These are phyloP conservation scores for Athetis lepigone DNA, from an alignment of 2,888 invertebrate genomes.

Conservation along the genomic window DNA sequence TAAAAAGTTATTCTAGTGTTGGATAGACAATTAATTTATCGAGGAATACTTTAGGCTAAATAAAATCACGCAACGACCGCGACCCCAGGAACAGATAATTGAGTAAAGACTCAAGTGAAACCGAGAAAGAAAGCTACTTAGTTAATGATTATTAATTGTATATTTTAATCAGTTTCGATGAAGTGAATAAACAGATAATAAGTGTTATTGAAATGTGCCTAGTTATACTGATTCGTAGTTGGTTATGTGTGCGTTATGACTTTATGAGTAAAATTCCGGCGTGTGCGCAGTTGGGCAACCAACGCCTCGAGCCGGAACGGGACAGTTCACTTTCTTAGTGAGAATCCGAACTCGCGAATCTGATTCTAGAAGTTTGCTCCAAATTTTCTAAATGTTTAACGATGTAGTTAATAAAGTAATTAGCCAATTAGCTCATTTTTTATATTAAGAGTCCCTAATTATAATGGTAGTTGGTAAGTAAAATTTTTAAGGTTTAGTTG, in stretches of 20 bases:
- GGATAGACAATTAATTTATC: no score
- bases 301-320: constrained; percentile 76
- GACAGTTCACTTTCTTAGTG: constrained; percentile 83
- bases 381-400: constrained; percentile 22
- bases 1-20: no score
- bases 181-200: constrained; percentile 28
- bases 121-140: no score
- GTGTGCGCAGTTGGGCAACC: constrained; percentile 71
- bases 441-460: not conserved
- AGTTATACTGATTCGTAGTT: constrained; percentile 38
- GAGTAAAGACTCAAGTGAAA: no score
- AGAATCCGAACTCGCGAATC: constrained; percentile 67
- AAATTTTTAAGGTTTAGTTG: constrained; percentile 1
- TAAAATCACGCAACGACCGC: no score
- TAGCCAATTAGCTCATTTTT: not conserved
- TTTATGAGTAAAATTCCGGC: constrained; percentile 52
- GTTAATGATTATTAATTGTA: no score
- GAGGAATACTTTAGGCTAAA: no score
- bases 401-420: constrained; percentile 1
- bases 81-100: no score
- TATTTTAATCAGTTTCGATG: constrained; percentile 30
- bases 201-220: constrained; percentile 25
- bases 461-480: not conserved
- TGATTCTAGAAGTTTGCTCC: constrained; percentile 22
- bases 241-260: constrained; percentile 59